Evolutionary conservation across 2,888 invertebrate species (phyloP).

Genomic region (Nomada lathburiana): DNA sequence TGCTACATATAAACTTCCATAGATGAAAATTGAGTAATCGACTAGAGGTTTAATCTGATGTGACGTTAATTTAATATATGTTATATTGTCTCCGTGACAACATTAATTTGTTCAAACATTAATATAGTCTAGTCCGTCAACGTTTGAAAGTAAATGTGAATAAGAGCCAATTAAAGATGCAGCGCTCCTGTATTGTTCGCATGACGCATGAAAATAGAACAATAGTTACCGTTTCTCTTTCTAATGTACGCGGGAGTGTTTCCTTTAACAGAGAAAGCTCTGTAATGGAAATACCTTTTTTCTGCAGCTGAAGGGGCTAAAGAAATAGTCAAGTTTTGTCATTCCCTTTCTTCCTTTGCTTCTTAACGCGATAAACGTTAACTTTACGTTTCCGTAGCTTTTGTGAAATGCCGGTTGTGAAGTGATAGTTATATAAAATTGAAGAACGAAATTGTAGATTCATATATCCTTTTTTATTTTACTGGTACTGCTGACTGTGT

Average conservation of each 20-base stretch:
- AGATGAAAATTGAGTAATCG: too few relatives aligned
- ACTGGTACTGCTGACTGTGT: too few relatives aligned
- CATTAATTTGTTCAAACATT: constrained; percentile 27
- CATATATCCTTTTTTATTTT: too few relatives aligned
- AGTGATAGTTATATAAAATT: not conserved
- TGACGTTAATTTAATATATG: not conserved
- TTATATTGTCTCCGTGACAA: constrained; percentile 6
- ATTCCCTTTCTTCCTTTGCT: not conserved
- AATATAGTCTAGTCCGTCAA: not conserved
- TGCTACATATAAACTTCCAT: too few relatives aligned
- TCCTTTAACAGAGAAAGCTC: constrained; percentile 4
- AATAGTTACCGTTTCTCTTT: constrained; percentile 28
- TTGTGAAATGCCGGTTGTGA: not conserved
- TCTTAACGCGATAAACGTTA: constrained; percentile 1
- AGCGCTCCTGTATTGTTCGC: constrained; percentile 11
- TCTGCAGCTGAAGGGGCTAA: not conserved
- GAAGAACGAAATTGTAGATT: too few relatives aligned
- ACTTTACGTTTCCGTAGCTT: not conserved
- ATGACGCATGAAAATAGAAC: constrained; percentile 25
- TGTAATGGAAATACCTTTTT: constrained; percentile 26
- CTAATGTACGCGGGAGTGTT: constrained; percentile 21
- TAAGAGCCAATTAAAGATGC: constrained; percentile 33
- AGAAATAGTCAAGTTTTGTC: not conserved
- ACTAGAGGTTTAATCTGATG: too few relatives aligned
- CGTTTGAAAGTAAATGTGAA: constrained; percentile 1